Evolutionary conservation across 64 coral and sea anemone genomes (phyloP).

Genomic region (Montipora efflorescens): DNA sequence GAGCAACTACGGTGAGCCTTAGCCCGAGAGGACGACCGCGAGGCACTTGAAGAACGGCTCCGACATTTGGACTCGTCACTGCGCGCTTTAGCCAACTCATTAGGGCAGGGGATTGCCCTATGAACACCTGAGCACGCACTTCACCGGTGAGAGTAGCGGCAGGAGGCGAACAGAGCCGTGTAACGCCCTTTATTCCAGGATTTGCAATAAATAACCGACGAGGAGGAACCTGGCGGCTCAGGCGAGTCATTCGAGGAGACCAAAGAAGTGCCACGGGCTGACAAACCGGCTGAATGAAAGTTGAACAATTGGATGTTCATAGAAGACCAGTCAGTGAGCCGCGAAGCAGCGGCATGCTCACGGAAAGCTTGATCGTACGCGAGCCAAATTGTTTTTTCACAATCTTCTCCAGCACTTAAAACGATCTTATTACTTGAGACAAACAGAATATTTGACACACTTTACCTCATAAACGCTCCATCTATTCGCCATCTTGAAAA

Average conservation of each 20-base stretch:
- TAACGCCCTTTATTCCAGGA: constrained; percentile 20
- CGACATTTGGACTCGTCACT: neutral
- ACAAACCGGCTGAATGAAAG: constrained; percentile 16
- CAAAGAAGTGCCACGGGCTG: neutral
- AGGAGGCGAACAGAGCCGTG: neutral
- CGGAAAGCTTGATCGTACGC: neutral
- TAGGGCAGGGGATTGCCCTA: neutral
- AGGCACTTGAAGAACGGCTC: neutral
- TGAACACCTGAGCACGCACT: neutral
- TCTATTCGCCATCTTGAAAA: no score
- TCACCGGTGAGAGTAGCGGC: neutral
- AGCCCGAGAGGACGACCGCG: neutral
- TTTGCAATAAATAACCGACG: neutral
- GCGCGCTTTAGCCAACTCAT: neutral
- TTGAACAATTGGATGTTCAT: constrained; percentile 25
- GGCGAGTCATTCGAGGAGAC: no score
- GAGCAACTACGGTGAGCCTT: neutral
- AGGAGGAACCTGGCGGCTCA: neutral
- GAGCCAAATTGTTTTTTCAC: neutral
- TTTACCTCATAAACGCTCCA: no score
- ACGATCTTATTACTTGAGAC: no score
- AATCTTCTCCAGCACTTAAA: no score
- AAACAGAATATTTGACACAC: no score
- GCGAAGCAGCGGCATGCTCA: neutral
- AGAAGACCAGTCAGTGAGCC: neutral